Evolutionary conservation across 2,888 invertebrate genomes (phyloP).

Genomic region (Amaurobius ferox): DNA sequence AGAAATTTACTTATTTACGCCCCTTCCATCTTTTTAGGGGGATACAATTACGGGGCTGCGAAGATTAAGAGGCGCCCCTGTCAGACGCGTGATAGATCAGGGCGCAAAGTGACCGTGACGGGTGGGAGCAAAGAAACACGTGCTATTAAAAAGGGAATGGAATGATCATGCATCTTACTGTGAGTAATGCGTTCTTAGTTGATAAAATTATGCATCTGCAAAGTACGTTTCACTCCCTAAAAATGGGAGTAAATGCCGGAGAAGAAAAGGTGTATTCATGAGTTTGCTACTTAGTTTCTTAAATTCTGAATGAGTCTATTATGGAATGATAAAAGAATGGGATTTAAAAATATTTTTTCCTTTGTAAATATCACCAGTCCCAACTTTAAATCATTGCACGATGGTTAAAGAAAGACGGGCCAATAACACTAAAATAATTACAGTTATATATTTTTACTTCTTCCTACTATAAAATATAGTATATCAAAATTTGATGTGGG

Average conservation of each 20-base stretch:
- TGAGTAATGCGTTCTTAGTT: not conserved
- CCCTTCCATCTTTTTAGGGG: not conserved
- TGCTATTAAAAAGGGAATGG: slow-evolving; percentile 6
- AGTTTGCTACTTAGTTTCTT: not conserved
- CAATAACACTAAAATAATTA: too few species aligned
- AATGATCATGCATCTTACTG: not conserved
- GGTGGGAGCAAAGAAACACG: not conserved
- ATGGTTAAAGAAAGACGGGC: too few species aligned
- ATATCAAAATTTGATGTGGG: too few species aligned
- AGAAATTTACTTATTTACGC: slow-evolving; percentile 6
- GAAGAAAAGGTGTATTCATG: not conserved
- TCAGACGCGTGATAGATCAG: slow-evolving; percentile 4
- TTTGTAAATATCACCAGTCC: too few species aligned
- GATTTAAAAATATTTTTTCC: too few species aligned
- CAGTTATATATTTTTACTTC: too few species aligned
- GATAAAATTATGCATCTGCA: not conserved
- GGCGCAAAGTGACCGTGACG: slow-evolving; percentile 12
- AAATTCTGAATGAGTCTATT: too few species aligned
- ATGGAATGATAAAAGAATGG: too few species aligned
- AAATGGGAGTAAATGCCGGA: not conserved
- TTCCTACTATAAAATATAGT: too few species aligned
- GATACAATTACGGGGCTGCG: not conserved
- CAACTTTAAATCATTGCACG: too few species aligned
- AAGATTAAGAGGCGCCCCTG: slow-evolving; percentile 18
- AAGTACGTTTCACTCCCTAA: not conserved